phyloP scores from a whole-genome alignment of 1,140 invertebrate genomes.

The Papilio polyxenes region DNA sequence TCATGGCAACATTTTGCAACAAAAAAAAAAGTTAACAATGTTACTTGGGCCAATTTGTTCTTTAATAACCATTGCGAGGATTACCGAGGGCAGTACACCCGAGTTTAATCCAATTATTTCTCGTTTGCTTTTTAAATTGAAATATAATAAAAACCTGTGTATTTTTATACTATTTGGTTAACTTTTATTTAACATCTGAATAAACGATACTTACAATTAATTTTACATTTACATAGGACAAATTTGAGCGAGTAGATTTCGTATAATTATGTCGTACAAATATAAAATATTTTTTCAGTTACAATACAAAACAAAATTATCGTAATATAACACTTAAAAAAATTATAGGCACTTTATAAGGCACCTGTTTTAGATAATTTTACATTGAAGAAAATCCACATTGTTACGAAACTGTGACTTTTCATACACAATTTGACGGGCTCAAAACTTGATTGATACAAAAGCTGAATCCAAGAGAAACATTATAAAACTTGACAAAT shows the following conservation, averaged over 20 bases:
- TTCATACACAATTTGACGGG: neutral
- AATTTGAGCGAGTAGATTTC: neutral
- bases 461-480: neutral
- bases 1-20: conserved; percentile 37
- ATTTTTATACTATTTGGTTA: neutral
- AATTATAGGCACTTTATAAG: too few relatives aligned
- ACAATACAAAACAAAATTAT: too few relatives aligned
- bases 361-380: too few relatives aligned
- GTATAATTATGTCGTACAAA: neutral
- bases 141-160: conserved; percentile 36
- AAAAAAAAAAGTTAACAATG: conserved; percentile 39
- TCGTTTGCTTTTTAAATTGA: conserved; percentile 39
- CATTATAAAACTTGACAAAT: conserved; percentile 16
- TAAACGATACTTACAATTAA: neutral
- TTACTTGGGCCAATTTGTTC: conserved; percentile 38
- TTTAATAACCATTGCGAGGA: conserved; percentile 39
- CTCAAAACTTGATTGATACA: neutral
- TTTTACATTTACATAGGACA: neutral
- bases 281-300: too few relatives aligned
- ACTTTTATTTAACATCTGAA: neutral
- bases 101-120: conserved; percentile 39
- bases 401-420: neutral
- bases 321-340: too few relatives aligned
- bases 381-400: too few relatives aligned
- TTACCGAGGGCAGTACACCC: conserved; percentile 32